Conservation (phyloP, 2,888 invertebrate species). For the Eilema depressum region DNA sequence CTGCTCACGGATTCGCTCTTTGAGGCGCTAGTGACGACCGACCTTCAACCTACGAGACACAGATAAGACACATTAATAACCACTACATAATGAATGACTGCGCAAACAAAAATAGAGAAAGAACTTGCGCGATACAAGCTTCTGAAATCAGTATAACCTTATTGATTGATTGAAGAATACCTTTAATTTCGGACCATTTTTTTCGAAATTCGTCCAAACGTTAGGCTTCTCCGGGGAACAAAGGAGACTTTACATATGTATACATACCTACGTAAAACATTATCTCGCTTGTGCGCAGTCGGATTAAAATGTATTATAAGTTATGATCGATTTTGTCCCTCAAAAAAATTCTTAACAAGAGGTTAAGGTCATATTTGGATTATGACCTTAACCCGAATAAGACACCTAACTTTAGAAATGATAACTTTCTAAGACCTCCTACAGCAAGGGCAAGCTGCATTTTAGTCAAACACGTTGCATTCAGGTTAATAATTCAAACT, state of each 20-base stretch:
- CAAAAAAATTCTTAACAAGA: not conserved
- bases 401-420: not conserved
- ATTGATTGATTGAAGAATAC: too few relatives aligned
- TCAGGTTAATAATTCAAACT: too few relatives aligned
- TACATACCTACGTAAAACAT: not conserved
- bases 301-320: not conserved
- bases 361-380: not conserved
- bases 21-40: not conserved
- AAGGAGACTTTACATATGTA: too few relatives aligned
- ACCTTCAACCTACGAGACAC: not conserved
- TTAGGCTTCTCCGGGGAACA: too few relatives aligned
- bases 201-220: too few relatives aligned
- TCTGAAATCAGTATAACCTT: too few relatives aligned
- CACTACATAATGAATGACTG: not conserved
- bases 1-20: not conserved
- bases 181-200: too few relatives aligned
- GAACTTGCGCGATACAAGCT: too few relatives aligned
- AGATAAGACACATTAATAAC: not conserved
- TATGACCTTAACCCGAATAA: not conserved
- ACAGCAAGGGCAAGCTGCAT: conserved; percentile 12
- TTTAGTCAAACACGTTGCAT: not conserved
- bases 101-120: too few relatives aligned
- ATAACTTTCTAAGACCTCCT: conserved; percentile 18
- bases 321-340: not conserved
- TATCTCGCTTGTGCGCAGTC: not conserved